Evolutionary conservation across 30 jellyfish, hydroid and myxozoan genomes (phyloP), one percentile per base, ranked within the genome.

Genomic region (Chrysaora quinquecirrha): DNA sequence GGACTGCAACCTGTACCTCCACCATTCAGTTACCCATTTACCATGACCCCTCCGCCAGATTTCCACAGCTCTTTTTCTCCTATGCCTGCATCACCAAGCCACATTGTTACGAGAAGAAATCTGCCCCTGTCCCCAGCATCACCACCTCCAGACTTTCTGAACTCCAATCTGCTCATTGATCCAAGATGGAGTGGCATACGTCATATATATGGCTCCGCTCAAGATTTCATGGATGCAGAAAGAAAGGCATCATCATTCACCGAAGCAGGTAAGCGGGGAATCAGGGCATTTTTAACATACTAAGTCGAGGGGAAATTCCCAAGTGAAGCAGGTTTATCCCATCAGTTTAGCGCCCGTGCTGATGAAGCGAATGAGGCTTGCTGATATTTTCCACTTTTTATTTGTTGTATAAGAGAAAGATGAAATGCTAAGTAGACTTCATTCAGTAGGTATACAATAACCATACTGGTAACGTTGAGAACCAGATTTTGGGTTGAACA

Each of bases 111-210:
- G 48, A 76, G 97, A 71, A 87, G 97, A 31, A 90, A 80, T 56
- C 31, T 90, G 67, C 96, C 89, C 1, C 23, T 90, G 89, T 72
- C 96, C 2, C 93, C 93, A 16, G 64, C 85, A 3, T 64, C 92
- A 24, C 92, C 85, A 0, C 85, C 84, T 16, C 48, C 76, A 0
- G 92, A 82, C 63, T 19, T 82, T 63, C 23, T 82, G 20, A 16
- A 71, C 20, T 82, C 92, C 4, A 91, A 85, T 34, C 48, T 85
- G 63, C 86, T 91, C 43, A 85, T 85, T 34, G 98, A 91, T 66
- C 95, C 98, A 50, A 56, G 98, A 16, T 91, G 98, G 98, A 80
- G 89, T 47, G 65, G 95, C 35, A 60, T 91, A 0, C 73, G 96
- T 35, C 96, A 90, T 24, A 71, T 83, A 10, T 78, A 73, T 63